Evolutionary conservation across 2,113 vertebrate genomes (phyloP).

Genomic region (Chinchilla lanigera): DNA sequence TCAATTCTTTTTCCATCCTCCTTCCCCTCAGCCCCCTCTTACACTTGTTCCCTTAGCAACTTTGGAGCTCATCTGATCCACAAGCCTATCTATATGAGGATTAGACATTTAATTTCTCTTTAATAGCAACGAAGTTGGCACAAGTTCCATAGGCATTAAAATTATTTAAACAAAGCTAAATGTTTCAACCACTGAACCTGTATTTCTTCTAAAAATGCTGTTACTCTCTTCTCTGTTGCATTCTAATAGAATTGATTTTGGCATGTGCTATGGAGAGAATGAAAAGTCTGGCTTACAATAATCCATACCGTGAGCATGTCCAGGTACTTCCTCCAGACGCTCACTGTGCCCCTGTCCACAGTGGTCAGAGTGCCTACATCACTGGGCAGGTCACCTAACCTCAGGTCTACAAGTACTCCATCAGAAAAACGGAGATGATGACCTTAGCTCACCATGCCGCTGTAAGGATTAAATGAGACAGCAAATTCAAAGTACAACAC

Average conservation of each 20-base stretch:
- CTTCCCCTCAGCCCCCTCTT: not conserved
- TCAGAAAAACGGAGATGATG: not conserved
- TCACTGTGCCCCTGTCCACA: not conserved
- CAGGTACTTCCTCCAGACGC: not conserved
- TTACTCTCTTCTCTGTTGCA: not conserved
- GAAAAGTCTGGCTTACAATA: not conserved
- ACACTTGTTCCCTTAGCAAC: slow-evolving; percentile 85
- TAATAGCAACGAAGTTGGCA: slow-evolving; percentile 61
- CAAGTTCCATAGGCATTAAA: slow-evolving; percentile 46
- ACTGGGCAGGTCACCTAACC: not conserved
- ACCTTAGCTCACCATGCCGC: not conserved
- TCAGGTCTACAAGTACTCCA: not conserved
- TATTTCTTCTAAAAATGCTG: slow-evolving; percentile 24
- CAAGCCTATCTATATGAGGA: slow-evolving; percentile 72
- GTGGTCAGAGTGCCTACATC: not conserved
- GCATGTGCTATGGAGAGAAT: not conserved
- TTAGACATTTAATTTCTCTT: slow-evolving; percentile 78
- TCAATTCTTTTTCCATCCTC: not conserved
- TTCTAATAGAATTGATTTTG: not conserved
- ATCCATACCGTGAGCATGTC: not conserved
- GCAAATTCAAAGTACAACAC: not conserved
- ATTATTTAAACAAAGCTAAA: slow-evolving; percentile 1
- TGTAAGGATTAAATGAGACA: not conserved
- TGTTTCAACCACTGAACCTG: not conserved
- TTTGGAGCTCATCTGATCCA: slow-evolving; percentile 82